Base-by-base conservation (phyloP, 2,888 invertebrate genomes). In the Steromphala cineraria region DNA sequence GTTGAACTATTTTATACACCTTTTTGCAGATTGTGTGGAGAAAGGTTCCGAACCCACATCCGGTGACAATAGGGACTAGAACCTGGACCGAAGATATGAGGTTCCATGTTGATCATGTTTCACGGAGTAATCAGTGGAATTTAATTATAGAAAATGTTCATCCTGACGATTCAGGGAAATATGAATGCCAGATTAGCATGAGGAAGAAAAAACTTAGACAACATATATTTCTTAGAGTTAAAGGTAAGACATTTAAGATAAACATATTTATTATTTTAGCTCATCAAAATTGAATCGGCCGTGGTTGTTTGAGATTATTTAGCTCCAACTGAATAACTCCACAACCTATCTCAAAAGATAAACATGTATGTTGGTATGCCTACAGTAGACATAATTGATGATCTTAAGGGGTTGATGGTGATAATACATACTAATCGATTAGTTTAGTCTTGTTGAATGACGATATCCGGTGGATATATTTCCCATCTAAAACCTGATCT, bases 151-250 rank as follows among this genome's bases (percentile, higher is more conserved):
- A 82, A 10, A 79, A 80, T 55, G 84, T 84, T 24, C 80, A 71
- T 10, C 21, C 76, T 0, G 75, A 40, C 17, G 84, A 86, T 77
- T 53, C 82, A 10, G 86, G 86, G 2, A 76, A 80, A 53, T 86
- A 86, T 67, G 84, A 86, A 67, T 86, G 86, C 74, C 84, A 86
- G 67, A 56, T 86, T 67, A 84, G 83, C 82, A 82, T 82, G 80
- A 81, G 77, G 55, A 80, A 84, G 78, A 80, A 79, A 24, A 78
- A 80, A 19, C 55, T 86, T 19, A 81, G 84, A 56, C 82, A 84
- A 53, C 74, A 81, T 19, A 75, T 86, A 3, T 62, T 76, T 24
- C 74, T 84, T 10, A 78, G 75, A 46, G 81, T 85, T 3, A 83
- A 80, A 77, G 85, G 86, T 85, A 52, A 79, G 78, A 55, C n/a